Base-by-base conservation (phyloP, 2,888 invertebrate genomes). In the Tuberolachnus salignus region DNA sequence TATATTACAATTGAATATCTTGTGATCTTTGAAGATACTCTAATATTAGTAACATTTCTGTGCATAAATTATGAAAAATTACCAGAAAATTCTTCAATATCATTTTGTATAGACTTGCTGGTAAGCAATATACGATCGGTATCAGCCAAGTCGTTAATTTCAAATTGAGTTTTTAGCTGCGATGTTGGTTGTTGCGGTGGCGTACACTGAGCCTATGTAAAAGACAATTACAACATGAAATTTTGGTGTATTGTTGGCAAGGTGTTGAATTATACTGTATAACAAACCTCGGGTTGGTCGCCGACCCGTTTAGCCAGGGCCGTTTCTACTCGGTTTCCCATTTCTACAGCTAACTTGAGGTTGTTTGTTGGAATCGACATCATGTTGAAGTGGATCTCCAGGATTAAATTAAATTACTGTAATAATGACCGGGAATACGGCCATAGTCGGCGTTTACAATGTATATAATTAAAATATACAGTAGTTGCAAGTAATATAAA, bases 141-240 rank as follows among this genome's bases (percentile, higher is more conserved):
- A 44, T 87, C 84, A 11, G 88, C 87, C 16, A 87, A 87, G 84
- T 88, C 87, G 83, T 88, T 88, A 51, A 88, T 88, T 81, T 88
- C 87, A 44, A 88, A 87, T 82, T 88, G 88, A 13, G 87, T 86
- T 34, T 83, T 72, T 82, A 82, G 71, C 82, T 82, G 67, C 66
- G 46, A 42, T 4, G 61, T 74, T 8, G 63, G 10, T 19, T 74
- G 67, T 21, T 73, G 55, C 10, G 67, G 59, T 9, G 64, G 3
- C 3, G 74, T 3, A 55, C 72, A 63, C 16, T 69, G 75, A 16
- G 61, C 11, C 67, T 75, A n/a, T 61, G 19, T n/a, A 51, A 26
- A 59, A 75, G 16, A 51, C 11, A 11, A 34, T 13, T 19, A 53
- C 9, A 46, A 23, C 19, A 51, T 57, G 51, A 21, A 53, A 14